These are phyloP conservation scores for Alectura lathami DNA, from an alignment of 2,113 vertebrate genomes.

Conservation along the genomic window DNA sequence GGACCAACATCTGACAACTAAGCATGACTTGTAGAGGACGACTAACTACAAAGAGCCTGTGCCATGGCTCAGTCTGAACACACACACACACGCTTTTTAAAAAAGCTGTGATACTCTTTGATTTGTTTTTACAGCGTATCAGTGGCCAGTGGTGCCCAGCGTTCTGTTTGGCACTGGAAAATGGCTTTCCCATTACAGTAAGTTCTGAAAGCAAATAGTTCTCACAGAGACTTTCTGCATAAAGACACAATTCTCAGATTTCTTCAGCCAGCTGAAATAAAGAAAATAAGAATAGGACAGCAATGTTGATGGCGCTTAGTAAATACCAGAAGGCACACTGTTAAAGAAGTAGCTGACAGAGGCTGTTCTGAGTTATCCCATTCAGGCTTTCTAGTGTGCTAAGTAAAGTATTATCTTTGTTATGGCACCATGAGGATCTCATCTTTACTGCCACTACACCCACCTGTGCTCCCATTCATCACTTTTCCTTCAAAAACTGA, in stretches of 20 bases:
- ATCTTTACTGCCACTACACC: not conserved
- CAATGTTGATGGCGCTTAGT: not conserved
- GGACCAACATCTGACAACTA: slow-evolving; percentile 56
- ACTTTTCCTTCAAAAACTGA: not conserved
- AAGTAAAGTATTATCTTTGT: not conserved
- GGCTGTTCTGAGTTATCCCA: not conserved
- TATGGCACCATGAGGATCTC: not conserved
- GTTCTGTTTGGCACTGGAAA: not conserved
- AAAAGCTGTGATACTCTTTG: not conserved
- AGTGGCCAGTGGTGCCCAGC: not conserved
- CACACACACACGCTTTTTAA: not conserved
- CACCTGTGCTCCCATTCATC: not conserved
- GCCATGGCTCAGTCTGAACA: slow-evolving; percentile 8
- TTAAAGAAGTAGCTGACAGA: not conserved
- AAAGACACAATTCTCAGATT: not conserved
- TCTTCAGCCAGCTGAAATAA: not conserved
- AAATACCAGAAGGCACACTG: not conserved
- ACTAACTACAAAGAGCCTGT: slow-evolving; percentile 10
- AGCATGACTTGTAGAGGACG: slow-evolving; percentile 28
- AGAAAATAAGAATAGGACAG: not conserved
- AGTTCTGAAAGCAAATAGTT: not conserved
- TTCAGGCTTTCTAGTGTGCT: not conserved
- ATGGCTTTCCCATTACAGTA: not conserved
- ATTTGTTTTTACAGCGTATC: not conserved
- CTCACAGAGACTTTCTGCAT: not conserved